Percentiles rank a stretch among this genome's conserved stretches.
These are phyloP conservation scores for Amblyraja radiata DNA, from an alignment of 2,797 vertebrate species.

Conservation along the genomic window DNA sequence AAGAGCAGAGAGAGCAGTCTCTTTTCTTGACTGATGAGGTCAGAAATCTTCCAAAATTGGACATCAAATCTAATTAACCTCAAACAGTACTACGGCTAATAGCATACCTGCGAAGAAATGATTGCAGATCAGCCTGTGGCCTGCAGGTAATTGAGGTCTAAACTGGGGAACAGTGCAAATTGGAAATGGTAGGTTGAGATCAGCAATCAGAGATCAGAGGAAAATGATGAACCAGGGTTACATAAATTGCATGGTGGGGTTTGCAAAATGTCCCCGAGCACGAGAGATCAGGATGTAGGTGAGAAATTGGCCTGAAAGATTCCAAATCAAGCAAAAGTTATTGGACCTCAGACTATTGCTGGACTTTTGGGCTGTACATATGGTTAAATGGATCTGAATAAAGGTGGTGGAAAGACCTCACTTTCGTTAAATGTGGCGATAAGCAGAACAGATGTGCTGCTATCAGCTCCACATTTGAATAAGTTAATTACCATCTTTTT, in stretches of 20 bases:
- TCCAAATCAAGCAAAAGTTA: too few species aligned
- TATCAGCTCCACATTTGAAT: background rate
- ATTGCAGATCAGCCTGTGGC: background rate
- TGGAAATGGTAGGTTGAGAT: background rate
- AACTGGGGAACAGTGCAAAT: background rate
- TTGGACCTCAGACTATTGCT: background rate
- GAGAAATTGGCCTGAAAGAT: background rate
- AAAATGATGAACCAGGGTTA: background rate
- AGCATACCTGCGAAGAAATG: background rate
- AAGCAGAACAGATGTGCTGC: background rate
- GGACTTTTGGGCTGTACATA: background rate
- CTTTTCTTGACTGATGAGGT: background rate
- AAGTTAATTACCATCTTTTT: background rate
- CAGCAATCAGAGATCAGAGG: background rate
- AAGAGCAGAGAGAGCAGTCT: background rate
- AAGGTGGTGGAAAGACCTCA: background rate
- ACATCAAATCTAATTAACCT: background rate
- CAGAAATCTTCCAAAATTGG: background rate
- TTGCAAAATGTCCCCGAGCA: background rate
- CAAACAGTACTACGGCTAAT: background rate
- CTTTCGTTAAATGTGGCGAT: background rate
- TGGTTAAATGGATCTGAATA: background rate
- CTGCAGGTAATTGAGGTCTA: background rate
- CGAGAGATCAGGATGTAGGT: background rate
- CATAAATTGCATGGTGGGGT: background rate